Conservation (phyloP, 2,797 vertebrate genomes). For the Pipistrellus pipistrellus region DNA sequence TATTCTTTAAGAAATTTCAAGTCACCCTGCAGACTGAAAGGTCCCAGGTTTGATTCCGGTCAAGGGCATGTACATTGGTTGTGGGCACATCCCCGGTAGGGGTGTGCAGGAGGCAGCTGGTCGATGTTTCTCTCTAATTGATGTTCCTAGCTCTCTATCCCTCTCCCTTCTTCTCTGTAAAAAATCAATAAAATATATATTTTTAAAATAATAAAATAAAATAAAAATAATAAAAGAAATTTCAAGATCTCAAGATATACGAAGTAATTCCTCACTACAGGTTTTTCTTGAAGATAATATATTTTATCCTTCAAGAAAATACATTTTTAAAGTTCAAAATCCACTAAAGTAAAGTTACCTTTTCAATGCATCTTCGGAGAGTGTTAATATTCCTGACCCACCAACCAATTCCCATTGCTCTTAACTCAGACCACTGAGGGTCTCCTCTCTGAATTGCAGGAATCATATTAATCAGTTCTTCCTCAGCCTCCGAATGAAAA, state of each 20-base stretch:
- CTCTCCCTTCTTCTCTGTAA: too few species aligned
- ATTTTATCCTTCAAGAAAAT: constrained; percentile 34
- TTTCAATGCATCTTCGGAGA: constrained; percentile 97
- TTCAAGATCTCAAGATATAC: constrained; percentile 39
- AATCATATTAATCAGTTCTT: constrained; percentile 98
- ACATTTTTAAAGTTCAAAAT: neutral
- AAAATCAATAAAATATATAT: too few species aligned
- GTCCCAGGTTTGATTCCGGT: too few species aligned
- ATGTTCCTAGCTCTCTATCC: too few species aligned
- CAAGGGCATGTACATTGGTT: too few species aligned
- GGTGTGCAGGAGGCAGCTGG: too few species aligned
- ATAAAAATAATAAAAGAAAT: neutral
- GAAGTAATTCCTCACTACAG: neutral
- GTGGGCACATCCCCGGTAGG: too few species aligned
- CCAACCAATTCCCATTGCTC: constrained; percentile 97
- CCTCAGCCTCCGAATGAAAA: constrained; percentile 98
- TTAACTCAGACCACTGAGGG: constrained; percentile 97
- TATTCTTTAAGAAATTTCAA: constrained; percentile 46
- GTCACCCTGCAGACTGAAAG: too few species aligned
- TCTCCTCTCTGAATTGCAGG: constrained; percentile 99
- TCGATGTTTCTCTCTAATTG: too few species aligned
- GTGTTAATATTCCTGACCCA: constrained; percentile 99
- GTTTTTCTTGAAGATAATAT: constrained; percentile 28
- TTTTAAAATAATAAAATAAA: too few species aligned
- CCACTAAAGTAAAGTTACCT: constrained; percentile 90